Percentiles rank a stretch among this genome's conserved stretches.
These are phyloP conservation scores for Pseudomyrmex cubaensis DNA, from an alignment of 1,140 invertebrate species.

Conservation along the genomic window DNA sequence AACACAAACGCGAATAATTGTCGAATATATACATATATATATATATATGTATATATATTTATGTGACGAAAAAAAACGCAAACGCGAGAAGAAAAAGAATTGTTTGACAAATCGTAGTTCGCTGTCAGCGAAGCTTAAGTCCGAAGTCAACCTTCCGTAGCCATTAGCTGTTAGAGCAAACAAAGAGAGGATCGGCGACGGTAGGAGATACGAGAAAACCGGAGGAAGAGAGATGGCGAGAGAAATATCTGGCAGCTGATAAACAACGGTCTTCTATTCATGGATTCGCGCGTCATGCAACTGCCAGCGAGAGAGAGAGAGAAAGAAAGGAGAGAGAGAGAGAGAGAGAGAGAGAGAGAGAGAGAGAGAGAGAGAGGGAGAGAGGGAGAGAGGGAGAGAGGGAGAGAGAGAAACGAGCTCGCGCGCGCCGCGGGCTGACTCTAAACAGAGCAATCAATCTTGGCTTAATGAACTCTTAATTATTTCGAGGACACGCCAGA, in stretches of 20 bases:
- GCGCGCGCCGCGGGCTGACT: slow-evolving; percentile 59
- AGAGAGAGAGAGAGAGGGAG: not conserved
- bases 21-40: not conserved
- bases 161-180: slow-evolving; percentile 65
- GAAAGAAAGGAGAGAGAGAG: not conserved
- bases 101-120: slow-evolving; percentile 53
- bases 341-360: not conserved
- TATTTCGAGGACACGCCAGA: slow-evolving; percentile 83
- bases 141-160: slow-evolving; percentile 64
- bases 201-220: slow-evolving; percentile 8
- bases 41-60: not conserved
- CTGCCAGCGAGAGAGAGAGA: slow-evolving; percentile 2
- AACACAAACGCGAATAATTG: not conserved
- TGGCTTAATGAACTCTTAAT: slow-evolving; percentile 84
- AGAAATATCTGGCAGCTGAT: slow-evolving; percentile 70
- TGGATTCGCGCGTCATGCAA: slow-evolving; percentile 71
- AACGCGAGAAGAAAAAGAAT: not conserved
- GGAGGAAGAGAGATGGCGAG: not conserved
- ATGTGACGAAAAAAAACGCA: not conserved
- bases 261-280: slow-evolving; percentile 77
- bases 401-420: not conserved
- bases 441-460: slow-evolving; percentile 80
- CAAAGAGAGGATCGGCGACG: slow-evolving; percentile 41
- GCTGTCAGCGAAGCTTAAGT: slow-evolving; percentile 40
- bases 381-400: slow-evolving; percentile 3